These are phyloP conservation scores for Orchesella cincta DNA, from an alignment of 1,140 invertebrate species.

Conservation along the genomic window DNA sequence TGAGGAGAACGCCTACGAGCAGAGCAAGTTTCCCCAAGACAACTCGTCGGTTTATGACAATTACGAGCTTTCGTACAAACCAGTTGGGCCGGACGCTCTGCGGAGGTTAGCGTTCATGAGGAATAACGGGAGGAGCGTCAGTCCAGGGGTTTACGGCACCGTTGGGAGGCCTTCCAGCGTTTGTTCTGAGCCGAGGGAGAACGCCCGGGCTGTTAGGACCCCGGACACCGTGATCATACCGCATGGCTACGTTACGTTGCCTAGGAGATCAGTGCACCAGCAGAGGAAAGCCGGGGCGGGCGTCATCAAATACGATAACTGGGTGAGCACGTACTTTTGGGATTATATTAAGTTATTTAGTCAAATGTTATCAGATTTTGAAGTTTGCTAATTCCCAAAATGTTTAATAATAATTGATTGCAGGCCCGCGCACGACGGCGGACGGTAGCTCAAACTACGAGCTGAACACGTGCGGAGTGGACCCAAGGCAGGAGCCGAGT, in stretches of 20 bases:
- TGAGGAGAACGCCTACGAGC: background rate
- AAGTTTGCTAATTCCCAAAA: background rate
- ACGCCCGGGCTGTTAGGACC: background rate
- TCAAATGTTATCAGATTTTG: too few species aligned
- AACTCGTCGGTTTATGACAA: background rate
- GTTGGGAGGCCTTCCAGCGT: background rate
- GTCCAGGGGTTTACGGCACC: background rate
- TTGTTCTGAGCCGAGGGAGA: background rate
- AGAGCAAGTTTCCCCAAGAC: background rate
- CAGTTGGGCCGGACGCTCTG: background rate
- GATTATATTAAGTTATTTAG: too few species aligned
- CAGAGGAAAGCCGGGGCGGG: background rate
- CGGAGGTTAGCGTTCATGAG: background rate
- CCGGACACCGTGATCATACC: background rate
- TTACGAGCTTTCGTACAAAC: background rate
- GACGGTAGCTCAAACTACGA: background rate
- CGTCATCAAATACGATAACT: conserved; percentile 13
- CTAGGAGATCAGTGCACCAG: background rate
- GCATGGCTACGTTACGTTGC: conserved; percentile 2
- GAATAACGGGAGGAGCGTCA: background rate
- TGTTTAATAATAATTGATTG: background rate
- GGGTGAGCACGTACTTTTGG: background rate
- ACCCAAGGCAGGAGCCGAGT: background rate
- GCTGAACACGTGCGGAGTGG: background rate
- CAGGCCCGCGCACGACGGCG: background rate